Percentiles rank a stretch among this genome's conserved stretches.
Conservation (phyloP, 2,113 vertebrate genomes). For the Choloepus hoffmanni region DNA sequence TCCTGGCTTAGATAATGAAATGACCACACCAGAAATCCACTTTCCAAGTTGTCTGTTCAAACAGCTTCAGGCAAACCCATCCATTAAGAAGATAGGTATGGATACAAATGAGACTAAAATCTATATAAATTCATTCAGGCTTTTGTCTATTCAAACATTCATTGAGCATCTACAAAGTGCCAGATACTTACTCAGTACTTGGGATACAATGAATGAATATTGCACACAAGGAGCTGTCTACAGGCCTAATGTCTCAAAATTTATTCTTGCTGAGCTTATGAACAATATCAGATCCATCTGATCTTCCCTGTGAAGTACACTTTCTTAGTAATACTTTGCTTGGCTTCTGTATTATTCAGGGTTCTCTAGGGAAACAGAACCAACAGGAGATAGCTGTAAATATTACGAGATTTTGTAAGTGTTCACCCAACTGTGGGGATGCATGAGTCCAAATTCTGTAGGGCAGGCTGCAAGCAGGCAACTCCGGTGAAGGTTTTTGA, state of each 20-base stretch:
- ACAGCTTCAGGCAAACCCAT: background rate
- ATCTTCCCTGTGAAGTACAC: background rate
- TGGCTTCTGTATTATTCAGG: background rate
- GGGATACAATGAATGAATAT: background rate
- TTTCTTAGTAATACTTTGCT: constrained; percentile 29
- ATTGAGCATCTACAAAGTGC: background rate
- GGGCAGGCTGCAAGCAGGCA: no score
- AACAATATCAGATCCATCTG: background rate
- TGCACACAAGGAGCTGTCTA: background rate
- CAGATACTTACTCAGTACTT: background rate
- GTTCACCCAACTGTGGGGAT: no score
- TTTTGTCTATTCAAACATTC: background rate
- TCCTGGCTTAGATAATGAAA: background rate
- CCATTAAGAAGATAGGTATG: background rate
- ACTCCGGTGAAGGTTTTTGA: no score
- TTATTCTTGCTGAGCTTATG: constrained; percentile 8
- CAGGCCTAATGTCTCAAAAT: background rate
- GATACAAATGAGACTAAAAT: background rate
- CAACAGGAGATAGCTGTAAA: no score
- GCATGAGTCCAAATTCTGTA: no score
- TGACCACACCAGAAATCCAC: background rate
- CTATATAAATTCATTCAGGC: background rate
- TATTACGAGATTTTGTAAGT: no score
- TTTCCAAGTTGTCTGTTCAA: background rate
- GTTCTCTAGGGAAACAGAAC: no score